Conservation (phyloP, 2,888 invertebrate species). For the Lordiphosa andalusiaca region DNA sequence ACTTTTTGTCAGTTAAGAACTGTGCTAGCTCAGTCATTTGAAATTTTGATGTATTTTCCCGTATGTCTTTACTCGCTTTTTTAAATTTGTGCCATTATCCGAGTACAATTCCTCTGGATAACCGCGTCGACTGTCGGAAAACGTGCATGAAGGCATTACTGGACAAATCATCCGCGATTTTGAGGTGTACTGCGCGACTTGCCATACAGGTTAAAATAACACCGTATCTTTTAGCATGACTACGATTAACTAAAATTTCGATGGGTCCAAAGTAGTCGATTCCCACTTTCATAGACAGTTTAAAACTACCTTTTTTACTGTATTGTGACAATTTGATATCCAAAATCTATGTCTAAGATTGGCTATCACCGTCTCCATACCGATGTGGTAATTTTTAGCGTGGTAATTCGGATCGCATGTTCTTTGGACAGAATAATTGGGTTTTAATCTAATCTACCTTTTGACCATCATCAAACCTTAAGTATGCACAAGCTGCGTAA, state of each 20-base stretch:
- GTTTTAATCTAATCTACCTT: not conserved
- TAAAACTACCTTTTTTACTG: constrained; percentile 1
- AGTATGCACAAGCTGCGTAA: not conserved
- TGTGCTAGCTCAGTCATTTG: constrained; percentile 3
- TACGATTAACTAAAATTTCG: not conserved
- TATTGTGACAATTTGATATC: constrained; percentile 8
- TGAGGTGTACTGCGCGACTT: constrained; percentile 9
- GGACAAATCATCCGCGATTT: constrained; percentile 1
- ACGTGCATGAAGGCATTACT: constrained; percentile 16
- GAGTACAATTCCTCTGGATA: constrained; percentile 7
- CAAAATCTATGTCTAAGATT: constrained; percentile 13
- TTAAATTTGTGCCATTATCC: constrained; percentile 2
- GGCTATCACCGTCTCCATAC: constrained; percentile 9
- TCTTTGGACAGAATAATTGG: not conserved
- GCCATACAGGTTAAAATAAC: constrained; percentile 11
- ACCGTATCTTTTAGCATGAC: constrained; percentile 6
- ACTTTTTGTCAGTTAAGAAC: constrained; percentile 3
- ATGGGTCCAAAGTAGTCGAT: constrained; percentile 14
- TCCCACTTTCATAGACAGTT: constrained; percentile 5
- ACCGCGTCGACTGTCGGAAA: constrained; percentile 9
- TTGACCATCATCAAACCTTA: constrained; percentile 2
- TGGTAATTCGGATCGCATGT: not conserved
- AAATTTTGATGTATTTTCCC: no score
- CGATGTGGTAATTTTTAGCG: constrained; percentile 1
- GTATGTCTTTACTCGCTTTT: constrained; percentile 7